Conservation (phyloP, 2,113 vertebrate genomes). For the Rhizomys pruinosus region DNA sequence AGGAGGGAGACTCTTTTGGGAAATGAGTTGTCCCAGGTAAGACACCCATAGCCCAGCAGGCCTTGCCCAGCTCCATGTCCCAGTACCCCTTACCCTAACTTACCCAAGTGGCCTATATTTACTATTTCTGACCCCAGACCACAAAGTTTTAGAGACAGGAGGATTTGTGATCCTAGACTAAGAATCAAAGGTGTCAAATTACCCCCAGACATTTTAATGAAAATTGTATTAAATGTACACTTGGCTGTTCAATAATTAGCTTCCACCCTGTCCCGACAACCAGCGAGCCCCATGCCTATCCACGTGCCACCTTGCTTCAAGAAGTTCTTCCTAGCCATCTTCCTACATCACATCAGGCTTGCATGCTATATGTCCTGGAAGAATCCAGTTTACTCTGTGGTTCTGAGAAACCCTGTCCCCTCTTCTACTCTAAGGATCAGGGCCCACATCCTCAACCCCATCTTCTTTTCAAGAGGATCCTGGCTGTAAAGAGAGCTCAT, state of each 20-base stretch:
- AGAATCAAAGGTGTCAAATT: neutral
- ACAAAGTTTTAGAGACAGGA: neutral
- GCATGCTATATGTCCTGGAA: neutral
- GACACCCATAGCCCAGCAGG: neutral
- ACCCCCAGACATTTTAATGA: neutral
- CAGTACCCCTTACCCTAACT: neutral
- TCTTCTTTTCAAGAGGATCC: neutral
- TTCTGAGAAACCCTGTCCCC: neutral
- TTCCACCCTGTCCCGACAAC: neutral
- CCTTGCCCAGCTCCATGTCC: neutral
- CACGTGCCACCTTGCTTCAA: fast-evolving
- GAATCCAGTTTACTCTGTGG: fast-evolving
- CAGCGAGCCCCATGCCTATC: neutral
- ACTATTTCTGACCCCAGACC: neutral
- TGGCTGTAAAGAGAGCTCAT: neutral
- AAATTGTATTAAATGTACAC: neutral
- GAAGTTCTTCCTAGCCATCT: neutral
- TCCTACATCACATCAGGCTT: neutral
- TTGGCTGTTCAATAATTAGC: neutral
- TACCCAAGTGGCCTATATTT: neutral
- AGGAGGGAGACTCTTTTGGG: neutral
- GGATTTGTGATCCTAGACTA: neutral
- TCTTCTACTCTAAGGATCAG: too few species aligned
- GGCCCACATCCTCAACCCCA: neutral
- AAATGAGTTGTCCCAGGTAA: neutral